A percentile compares a stretch with the other conserved stretches of the same genome.
Evolutionary conservation across 2,888 invertebrate species (phyloP).

Genomic region (Disparrhopalites patrizii): DNA sequence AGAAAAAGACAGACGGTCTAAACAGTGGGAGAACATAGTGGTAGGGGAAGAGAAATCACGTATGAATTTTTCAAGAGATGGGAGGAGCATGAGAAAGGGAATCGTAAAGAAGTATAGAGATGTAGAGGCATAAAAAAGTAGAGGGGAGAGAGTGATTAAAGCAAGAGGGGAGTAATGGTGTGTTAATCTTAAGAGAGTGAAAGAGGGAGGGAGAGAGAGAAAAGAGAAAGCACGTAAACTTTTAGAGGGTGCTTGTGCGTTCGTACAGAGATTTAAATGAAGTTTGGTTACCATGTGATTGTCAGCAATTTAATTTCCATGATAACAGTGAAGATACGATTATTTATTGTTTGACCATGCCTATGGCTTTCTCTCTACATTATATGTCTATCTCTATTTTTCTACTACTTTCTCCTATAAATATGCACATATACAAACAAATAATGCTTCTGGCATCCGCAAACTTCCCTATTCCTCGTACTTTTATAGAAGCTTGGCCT

Average conservation of each 20-base stretch:
- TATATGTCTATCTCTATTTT: conserved; percentile 8
- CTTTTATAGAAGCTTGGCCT: conserved; percentile 5
- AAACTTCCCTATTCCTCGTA: background rate
- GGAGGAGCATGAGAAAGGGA: too few species aligned
- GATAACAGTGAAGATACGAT: conserved; percentile 24
- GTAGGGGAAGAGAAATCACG: too few species aligned
- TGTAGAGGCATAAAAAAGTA: too few species aligned
- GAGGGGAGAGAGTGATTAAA: too few species aligned
- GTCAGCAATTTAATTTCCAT: conserved; percentile 28
- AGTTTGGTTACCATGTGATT: conserved; percentile 21
- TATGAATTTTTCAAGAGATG: too few species aligned
- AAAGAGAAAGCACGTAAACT: background rate
- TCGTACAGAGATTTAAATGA: conserved; percentile 24
- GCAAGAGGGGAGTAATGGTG: too few species aligned
- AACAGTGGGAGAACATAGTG: too few species aligned
- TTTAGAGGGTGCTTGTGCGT: background rate
- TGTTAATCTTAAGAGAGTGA: background rate
- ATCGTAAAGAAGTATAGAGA: too few species aligned
- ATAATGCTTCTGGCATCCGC: conserved; percentile 5
- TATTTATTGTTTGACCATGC: conserved; percentile 15
- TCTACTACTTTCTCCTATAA: background rate
- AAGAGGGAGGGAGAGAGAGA: background rate
- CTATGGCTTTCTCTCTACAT: too few species aligned
- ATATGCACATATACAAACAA: background rate
- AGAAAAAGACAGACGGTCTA: too few species aligned